Percentiles rank a stretch among this genome's conserved stretches.
These are phyloP conservation scores for Odontamblyopus lacepedii DNA, from an alignment of 2,797 vertebrate genomes.

Conservation along the genomic window DNA sequence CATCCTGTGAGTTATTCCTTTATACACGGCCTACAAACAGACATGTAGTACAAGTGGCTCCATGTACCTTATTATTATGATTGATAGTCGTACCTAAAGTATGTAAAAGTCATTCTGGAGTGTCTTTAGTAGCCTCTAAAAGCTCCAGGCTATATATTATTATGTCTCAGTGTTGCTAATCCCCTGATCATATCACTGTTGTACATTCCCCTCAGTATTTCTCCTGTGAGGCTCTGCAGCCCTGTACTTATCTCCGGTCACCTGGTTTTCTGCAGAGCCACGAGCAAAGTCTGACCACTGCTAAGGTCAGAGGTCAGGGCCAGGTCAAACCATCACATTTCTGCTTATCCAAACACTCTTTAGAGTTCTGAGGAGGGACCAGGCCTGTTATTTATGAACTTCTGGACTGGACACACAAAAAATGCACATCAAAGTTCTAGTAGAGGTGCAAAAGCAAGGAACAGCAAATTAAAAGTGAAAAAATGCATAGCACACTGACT, in stretches of 20 bases:
- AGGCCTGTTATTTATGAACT: not conserved
- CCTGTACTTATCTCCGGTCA: not conserved
- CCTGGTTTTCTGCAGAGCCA: not conserved
- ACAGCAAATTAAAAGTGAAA: no score
- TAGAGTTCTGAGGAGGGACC: not conserved
- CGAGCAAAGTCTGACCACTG: not conserved
- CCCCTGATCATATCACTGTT: slow-evolving; percentile 3
- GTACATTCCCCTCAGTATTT: slow-evolving; percentile 5
- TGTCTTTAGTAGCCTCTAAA: slow-evolving; percentile 2
- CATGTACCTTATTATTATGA: not conserved
- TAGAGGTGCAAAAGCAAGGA: no score
- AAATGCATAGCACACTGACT: no score
- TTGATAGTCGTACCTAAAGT: not conserved
- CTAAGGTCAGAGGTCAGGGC: slow-evolving; percentile 19
- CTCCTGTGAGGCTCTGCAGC: not conserved
- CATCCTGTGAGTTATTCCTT: not conserved
- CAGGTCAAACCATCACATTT: slow-evolving; percentile 19
- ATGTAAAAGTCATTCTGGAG: not conserved
- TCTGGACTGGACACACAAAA: no score
- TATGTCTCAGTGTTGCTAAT: not conserved
- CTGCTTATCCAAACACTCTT: not conserved
- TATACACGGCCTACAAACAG: not conserved
- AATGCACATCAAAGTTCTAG: no score
- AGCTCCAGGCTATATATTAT: not conserved
- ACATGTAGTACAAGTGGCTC: not conserved